Percentiles rank a stretch among this genome's conserved stretches.
phyloP scores from a whole-genome alignment of 2,113 vertebrate genomes.

The Tinamus guttatus region DNA sequence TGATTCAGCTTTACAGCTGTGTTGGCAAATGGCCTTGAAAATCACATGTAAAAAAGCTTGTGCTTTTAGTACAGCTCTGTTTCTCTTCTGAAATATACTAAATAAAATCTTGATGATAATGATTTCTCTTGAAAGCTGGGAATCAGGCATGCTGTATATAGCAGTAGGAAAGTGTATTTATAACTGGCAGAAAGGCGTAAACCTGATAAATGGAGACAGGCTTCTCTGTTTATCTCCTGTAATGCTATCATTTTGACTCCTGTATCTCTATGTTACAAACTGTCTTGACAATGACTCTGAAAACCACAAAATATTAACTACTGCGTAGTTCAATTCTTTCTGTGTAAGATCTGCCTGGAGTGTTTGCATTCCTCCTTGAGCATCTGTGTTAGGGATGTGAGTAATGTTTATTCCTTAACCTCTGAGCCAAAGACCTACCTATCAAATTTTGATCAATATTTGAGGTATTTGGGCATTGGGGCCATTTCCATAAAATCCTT shows the following conservation, averaged over 20 bases:
- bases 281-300: background rate
- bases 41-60: background rate
- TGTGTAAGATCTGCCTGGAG: background rate
- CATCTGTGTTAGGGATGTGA: background rate
- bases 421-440: background rate
- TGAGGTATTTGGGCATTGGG: background rate
- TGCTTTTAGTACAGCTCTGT: background rate
- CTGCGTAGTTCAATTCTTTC: background rate
- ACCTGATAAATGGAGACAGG: background rate
- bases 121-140: background rate
- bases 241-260: background rate
- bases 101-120: background rate
- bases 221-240: background rate
- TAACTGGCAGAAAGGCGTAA: background rate
- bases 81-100: background rate
- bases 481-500: background rate
- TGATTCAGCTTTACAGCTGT: background rate
- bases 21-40: background rate
- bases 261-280: background rate
- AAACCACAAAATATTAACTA: background rate
- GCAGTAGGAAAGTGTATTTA: background rate
- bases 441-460: background rate
- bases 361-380: background rate
- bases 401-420: background rate
- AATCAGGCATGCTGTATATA: background rate